A percentile compares a stretch with the other conserved stretches of the same genome.
These are phyloP conservation scores for Nothocercus nigrocapillus DNA, from an alignment of 2,113 vertebrate genomes.

Conservation along the genomic window DNA sequence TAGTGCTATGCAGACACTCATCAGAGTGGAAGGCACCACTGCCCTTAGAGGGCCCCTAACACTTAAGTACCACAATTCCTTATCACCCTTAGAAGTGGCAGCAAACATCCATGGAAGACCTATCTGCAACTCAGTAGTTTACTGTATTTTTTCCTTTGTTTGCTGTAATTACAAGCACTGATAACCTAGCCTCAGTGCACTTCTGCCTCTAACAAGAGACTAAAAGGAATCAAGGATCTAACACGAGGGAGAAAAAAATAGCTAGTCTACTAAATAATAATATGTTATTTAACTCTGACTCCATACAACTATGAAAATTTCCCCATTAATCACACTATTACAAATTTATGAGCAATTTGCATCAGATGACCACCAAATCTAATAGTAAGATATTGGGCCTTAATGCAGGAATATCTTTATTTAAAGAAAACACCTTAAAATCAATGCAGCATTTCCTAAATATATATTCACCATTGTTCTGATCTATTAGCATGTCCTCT, in stretches of 20 bases:
- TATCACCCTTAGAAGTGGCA: not conserved
- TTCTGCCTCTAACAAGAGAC: not conserved
- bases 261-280: not conserved
- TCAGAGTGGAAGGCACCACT: not conserved
- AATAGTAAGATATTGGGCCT: not conserved
- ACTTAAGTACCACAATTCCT: not conserved
- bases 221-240: not conserved
- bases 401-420: not conserved
- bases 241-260: accelerated
- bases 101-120: not conserved
- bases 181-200: not conserved
- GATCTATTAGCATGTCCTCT: not conserved
- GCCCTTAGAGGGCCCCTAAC: not conserved
- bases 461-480: not conserved
- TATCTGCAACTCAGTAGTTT: not conserved
- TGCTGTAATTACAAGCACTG: not conserved
- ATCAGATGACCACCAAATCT: not conserved
- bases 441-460: not conserved
- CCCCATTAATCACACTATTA: not conserved
- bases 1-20: not conserved
- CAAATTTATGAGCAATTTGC: not conserved
- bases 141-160: not conserved
- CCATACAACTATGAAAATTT: not conserved
- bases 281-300: not conserved
- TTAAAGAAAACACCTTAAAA: not conserved